Evolutionary conservation across 2,797 vertebrate genomes (phyloP).

Genomic region (Acestrorhynchus altus): DNA sequence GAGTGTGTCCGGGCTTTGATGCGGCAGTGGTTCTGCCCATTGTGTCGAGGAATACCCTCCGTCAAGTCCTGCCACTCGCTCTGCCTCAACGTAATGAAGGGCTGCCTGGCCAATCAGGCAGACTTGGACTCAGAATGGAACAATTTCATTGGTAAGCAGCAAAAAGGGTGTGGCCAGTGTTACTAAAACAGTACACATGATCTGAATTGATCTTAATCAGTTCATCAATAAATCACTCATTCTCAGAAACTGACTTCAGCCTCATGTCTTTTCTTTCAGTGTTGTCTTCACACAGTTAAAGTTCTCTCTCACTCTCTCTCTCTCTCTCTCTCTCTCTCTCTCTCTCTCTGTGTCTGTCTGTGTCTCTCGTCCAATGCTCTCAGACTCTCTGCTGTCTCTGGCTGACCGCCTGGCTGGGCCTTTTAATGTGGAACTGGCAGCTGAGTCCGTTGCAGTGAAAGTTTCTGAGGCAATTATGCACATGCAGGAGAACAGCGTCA

Average conservation of each 20-base stretch:
- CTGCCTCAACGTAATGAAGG: conserved; percentile 90
- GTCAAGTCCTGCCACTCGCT: conserved; percentile 85
- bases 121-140: conserved; percentile 89
- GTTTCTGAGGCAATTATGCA: conserved; percentile 90
- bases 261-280: neutral
- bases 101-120: conserved; percentile 86
- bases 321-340: conserved; percentile 10
- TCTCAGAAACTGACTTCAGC: no score
- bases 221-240: no score
- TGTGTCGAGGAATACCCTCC: conserved; percentile 84
- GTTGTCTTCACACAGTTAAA: neutral
- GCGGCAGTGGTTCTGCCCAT: conserved; percentile 88
- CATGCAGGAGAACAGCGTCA: conserved; percentile 88
- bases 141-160: conserved; percentile 84
- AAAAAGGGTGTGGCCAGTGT: neutral
- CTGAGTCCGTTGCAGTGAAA: conserved; percentile 87
- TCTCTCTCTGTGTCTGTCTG: conserved; percentile 33
- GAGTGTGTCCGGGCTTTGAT: conserved; percentile 84
- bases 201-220: neutral
- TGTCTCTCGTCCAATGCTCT: conserved; percentile 47
- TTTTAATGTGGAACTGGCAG: conserved; percentile 88
- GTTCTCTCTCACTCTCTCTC: neutral
- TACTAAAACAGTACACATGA: neutral
- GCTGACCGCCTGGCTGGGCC: conserved; percentile 87
- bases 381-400: conserved; percentile 85